Evolutionary conservation across 2,888 invertebrate species (phyloP).

Genomic region (Eupithecia abbreviata): DNA sequence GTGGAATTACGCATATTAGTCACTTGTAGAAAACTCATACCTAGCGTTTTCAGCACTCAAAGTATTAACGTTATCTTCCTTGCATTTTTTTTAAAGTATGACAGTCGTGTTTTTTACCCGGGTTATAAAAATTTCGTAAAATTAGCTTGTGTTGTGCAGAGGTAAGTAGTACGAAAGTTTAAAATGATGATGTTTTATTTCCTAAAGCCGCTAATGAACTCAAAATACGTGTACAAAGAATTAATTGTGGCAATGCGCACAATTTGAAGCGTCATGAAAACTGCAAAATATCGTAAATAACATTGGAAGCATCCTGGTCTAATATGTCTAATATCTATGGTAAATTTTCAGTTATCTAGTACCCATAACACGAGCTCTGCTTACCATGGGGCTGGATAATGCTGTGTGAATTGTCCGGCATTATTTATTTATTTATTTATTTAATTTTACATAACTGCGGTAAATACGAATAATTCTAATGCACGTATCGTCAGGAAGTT

Average conservation of each 20-base stretch:
- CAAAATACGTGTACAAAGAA: conserved; percentile 8
- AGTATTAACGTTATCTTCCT: no score
- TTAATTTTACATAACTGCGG: neutral
- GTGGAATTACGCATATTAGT: no score
- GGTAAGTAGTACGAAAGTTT: neutral
- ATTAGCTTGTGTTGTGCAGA: neutral
- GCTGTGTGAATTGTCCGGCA: no score
- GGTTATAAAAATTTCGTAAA: neutral
- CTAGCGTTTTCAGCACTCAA: no score
- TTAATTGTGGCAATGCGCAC: conserved; percentile 39
- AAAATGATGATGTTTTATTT: neutral
- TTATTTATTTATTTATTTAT: no score
- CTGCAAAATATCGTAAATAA: conserved; percentile 48
- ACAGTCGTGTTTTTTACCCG: no score
- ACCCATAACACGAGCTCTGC: no score
- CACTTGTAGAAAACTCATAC: no score
- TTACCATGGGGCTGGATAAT: no score
- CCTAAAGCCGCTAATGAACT: conserved; percentile 8
- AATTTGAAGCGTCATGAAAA: conserved; percentile 49
- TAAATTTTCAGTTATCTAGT: no score
- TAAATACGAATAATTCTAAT: neutral
- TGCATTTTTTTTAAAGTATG: no score
- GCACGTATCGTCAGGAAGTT: no score
- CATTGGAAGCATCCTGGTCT: conserved; percentile 53
- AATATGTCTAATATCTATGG: conserved; percentile 33